A percentile compares a stretch with the other conserved stretches of the same genome.
These are phyloP conservation scores for Rhabdornis inornatus DNA, from an alignment of 2,113 vertebrate genomes.

Conservation along the genomic window DNA sequence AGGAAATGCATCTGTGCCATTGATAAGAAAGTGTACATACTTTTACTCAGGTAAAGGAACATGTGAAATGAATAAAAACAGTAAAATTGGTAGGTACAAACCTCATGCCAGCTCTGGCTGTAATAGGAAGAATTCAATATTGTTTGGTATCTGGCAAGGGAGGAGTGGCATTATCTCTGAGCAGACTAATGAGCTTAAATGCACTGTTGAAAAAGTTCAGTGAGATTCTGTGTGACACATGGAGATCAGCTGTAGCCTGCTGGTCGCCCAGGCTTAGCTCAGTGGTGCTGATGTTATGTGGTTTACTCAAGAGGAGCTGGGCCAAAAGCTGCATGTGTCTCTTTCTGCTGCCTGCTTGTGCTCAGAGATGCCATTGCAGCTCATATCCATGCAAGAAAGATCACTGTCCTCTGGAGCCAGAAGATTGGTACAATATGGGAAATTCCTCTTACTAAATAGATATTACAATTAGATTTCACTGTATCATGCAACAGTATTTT, in stretches of 20 bases:
- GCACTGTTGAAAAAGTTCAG: background rate
- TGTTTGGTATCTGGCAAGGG: background rate
- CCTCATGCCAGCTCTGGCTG: background rate
- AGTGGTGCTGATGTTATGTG: background rate
- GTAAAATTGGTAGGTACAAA: background rate
- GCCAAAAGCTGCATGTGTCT: background rate
- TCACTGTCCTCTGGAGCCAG: background rate
- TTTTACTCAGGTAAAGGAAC: background rate
- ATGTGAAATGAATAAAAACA: background rate
- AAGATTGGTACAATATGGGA: background rate
- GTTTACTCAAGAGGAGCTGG: background rate
- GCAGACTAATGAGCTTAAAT: background rate
- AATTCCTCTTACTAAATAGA: background rate
- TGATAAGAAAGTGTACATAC: background rate
- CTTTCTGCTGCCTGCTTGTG: background rate
- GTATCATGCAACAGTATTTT: background rate
- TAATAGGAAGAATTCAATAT: background rate
- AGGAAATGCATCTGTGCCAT: background rate
- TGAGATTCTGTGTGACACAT: background rate
- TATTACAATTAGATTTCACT: background rate
- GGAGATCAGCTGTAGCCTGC: background rate
- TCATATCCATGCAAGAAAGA: background rate
- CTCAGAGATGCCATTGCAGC: background rate
- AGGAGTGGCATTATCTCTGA: background rate
- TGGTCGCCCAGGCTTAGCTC: background rate